Conservation (phyloP, 2,888 invertebrate species). For the Lasioglossum malachurum region DNA sequence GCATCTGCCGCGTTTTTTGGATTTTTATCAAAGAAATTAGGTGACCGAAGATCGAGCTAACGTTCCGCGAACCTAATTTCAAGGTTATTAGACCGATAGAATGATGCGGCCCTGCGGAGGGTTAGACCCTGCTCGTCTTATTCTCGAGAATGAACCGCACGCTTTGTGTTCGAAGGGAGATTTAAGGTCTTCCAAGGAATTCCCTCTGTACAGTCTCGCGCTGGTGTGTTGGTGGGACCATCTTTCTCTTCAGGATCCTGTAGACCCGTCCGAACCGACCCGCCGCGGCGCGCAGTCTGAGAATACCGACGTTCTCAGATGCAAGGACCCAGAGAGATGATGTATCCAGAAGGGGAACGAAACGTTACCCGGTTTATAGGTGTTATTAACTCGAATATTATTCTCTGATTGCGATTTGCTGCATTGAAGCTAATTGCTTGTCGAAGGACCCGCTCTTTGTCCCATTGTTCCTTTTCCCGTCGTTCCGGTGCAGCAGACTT, state of each 20-base stretch:
- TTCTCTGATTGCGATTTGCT: constrained; percentile 31
- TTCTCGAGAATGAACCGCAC: constrained; percentile 53
- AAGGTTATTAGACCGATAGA: constrained; percentile 59
- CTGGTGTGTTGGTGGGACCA: constrained; percentile 36
- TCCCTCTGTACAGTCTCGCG: constrained; percentile 17
- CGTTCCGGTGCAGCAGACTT: neutral
- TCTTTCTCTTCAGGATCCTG: constrained; percentile 34
- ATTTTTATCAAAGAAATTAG: neutral
- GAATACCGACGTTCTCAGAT: constrained; percentile 43
- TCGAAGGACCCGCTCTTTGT: neutral
- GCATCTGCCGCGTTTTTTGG: neutral
- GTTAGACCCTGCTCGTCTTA: constrained; percentile 44
- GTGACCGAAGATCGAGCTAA: neutral
- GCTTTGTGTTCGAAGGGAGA: constrained; percentile 65
- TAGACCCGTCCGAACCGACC: constrained; percentile 15
- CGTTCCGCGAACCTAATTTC: constrained; percentile 30
- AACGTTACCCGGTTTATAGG: constrained; percentile 42
- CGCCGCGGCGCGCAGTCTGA: constrained; percentile 4
- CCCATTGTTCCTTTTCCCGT: neutral
- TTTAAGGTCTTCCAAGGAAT: constrained; percentile 63
- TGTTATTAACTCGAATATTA: constrained; percentile 55
- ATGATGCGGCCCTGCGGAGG: constrained; percentile 31
- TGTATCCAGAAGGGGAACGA: constrained; percentile 26
- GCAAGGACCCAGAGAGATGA: neutral
- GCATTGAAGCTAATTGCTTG: constrained; percentile 34